These are phyloP conservation scores for Lycaena phlaeas DNA, from an alignment of 2,888 invertebrate species.

Conservation along the genomic window DNA sequence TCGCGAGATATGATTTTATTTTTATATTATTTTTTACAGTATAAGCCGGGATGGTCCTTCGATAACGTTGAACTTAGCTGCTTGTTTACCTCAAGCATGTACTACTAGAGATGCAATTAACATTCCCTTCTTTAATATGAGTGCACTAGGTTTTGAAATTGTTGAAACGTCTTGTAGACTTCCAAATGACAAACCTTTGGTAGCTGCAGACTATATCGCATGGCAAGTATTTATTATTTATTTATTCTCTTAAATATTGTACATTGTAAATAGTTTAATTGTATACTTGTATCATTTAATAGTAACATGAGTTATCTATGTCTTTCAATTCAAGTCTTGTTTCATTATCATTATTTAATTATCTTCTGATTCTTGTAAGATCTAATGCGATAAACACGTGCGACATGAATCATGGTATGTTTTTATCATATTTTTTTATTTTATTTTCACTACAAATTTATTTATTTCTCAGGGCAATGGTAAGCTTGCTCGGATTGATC, in stretches of 20 bases:
- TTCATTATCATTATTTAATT: background rate
- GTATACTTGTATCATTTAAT: too few species aligned
- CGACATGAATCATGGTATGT: too few species aligned
- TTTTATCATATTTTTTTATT: too few species aligned
- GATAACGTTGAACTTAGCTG: constrained; percentile 25
- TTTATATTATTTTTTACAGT: constrained; percentile 2
- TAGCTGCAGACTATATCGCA: constrained; percentile 34
- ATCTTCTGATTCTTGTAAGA: too few species aligned
- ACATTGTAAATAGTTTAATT: too few species aligned
- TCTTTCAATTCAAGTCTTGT: background rate
- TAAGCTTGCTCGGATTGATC: constrained; percentile 1
- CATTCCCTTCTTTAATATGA: constrained; percentile 25
- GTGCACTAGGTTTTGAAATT: constrained; percentile 26
- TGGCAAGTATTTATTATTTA: too few species aligned
- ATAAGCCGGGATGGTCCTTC: constrained; percentile 11
- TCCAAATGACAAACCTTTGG: constrained; percentile 38
- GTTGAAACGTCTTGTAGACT: constrained; percentile 34
- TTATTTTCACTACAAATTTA: too few species aligned
- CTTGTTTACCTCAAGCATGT: constrained; percentile 40
- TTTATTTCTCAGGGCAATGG: constrained; percentile 2
- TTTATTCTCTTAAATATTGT: too few species aligned
- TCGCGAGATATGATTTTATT: background rate
- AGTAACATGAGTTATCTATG: too few species aligned
- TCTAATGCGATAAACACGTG: too few species aligned
- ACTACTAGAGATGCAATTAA: constrained; percentile 28